These are phyloP conservation scores for Gymnogyps californianus DNA, from an alignment of 2,113 vertebrate species.

Conservation along the genomic window DNA sequence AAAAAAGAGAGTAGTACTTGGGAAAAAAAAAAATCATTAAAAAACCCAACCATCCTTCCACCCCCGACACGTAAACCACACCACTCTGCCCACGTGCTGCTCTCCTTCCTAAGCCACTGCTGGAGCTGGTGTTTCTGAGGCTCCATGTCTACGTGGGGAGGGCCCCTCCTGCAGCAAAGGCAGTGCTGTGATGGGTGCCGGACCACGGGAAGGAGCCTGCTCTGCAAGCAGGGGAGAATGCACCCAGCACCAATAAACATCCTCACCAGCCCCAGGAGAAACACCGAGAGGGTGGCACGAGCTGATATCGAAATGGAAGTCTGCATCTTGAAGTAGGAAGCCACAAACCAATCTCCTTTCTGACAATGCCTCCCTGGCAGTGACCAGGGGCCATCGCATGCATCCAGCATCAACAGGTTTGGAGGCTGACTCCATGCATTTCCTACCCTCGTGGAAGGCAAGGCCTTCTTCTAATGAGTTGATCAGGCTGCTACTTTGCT, in stretches of 20 bases:
- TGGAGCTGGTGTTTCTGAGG: neutral
- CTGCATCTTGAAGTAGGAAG: neutral
- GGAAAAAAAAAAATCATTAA: neutral
- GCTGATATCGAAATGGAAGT: neutral
- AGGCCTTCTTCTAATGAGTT: neutral
- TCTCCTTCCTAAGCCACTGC: neutral
- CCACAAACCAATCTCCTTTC: neutral
- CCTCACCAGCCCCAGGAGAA: neutral
- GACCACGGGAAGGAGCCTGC: neutral
- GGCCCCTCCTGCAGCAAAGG: neutral
- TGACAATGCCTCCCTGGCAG: neutral
- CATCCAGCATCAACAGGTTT: accelerated
- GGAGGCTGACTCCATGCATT: neutral
- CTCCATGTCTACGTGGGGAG: accelerated
- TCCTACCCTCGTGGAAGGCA: neutral
- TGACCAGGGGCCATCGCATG: accelerated
- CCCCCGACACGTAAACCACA: neutral
- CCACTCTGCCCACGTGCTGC: neutral
- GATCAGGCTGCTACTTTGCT: neutral
- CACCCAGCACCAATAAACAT: neutral
- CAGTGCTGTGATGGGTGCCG: neutral
- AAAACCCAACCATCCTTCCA: neutral
- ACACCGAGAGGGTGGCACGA: accelerated
- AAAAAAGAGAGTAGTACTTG: neutral
- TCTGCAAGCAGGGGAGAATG: neutral